A percentile compares a stretch with the other conserved stretches of the same genome.
These are phyloP conservation scores for Brachionus sp. DNA, from an alignment of 1,140 invertebrate genomes.

Conservation along the genomic window DNA sequence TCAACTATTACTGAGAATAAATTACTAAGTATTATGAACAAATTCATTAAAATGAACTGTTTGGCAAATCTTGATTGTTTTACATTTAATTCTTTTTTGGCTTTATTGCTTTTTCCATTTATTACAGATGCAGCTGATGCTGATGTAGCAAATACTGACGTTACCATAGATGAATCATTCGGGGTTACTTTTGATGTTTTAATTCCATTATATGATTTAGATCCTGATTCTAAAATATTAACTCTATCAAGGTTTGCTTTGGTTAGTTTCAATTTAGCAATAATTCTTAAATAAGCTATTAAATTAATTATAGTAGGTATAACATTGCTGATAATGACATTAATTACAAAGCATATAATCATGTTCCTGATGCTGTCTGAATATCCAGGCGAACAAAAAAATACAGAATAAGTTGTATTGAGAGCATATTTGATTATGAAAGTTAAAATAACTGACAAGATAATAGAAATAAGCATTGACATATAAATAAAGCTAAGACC, in stretches of 20 bases:
- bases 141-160: background rate
- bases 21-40: background rate
- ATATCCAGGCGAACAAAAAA: slow-evolving; percentile 5
- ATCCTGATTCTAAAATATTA: background rate
- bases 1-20: background rate
- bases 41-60: slow-evolving; percentile 11
- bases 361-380: background rate
- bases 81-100: background rate
- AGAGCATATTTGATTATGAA: slow-evolving; percentile 13
- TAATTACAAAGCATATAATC: background rate
- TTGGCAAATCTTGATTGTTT: slow-evolving; percentile 14
- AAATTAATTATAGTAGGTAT: background rate
- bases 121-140: background rate
- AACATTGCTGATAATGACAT: background rate
- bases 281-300: background rate
- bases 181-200: background rate
- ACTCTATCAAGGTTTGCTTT: background rate
- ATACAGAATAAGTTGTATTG: background rate
- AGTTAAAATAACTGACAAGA: background rate
- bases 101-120: background rate
- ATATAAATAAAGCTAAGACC: background rate
- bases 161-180: background rate
- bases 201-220: background rate
- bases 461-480: background rate
- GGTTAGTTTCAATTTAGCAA: background rate